Evolutionary conservation across 2,113 vertebrate genomes (phyloP).

Genomic region (Corydoras sp.): DNA sequence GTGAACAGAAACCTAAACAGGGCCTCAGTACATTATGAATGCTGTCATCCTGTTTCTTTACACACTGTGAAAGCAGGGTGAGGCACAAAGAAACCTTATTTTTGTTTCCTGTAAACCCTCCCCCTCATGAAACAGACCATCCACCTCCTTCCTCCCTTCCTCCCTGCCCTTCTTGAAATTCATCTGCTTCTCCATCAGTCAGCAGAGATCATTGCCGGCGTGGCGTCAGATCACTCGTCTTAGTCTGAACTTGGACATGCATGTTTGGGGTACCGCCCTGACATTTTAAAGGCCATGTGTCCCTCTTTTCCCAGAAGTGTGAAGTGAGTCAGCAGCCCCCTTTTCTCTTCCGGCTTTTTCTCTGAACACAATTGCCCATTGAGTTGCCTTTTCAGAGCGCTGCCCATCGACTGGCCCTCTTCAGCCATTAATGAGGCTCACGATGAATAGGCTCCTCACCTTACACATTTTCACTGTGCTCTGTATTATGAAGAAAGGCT

Average conservation of each 20-base stretch:
- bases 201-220: conserved; percentile 9
- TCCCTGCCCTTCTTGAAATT: conserved; percentile 25
- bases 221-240: too few relatives aligned
- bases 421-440: conserved; percentile 51
- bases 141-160: conserved; percentile 7
- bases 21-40: conserved; percentile 14
- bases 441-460: conserved; percentile 55
- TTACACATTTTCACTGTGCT: conserved; percentile 39
- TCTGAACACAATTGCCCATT: conserved; percentile 18
- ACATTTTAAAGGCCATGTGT: conserved; percentile 24
- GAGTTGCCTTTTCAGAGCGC: conserved; percentile 47
- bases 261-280: conserved; percentile 20
- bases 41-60: conserved; percentile 18
- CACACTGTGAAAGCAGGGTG: conserved; percentile 37
- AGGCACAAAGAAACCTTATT: conserved; percentile 36
- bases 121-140: conserved; percentile 24
- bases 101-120: conserved; percentile 24
- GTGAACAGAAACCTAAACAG: conserved; percentile 18
- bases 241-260: not conserved
- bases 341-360: conserved; percentile 14
- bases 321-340: conserved; percentile 37
- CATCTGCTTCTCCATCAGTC: conserved; percentile 38
- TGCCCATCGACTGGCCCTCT: conserved; percentile 41
- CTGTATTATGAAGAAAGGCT: conserved; percentile 7
- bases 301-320: conserved; percentile 25